Percentiles rank a stretch among this genome's conserved stretches.
These are phyloP conservation scores for Thinocorus orbignyianus DNA, from an alignment of 2,113 vertebrate genomes.

Conservation along the genomic window DNA sequence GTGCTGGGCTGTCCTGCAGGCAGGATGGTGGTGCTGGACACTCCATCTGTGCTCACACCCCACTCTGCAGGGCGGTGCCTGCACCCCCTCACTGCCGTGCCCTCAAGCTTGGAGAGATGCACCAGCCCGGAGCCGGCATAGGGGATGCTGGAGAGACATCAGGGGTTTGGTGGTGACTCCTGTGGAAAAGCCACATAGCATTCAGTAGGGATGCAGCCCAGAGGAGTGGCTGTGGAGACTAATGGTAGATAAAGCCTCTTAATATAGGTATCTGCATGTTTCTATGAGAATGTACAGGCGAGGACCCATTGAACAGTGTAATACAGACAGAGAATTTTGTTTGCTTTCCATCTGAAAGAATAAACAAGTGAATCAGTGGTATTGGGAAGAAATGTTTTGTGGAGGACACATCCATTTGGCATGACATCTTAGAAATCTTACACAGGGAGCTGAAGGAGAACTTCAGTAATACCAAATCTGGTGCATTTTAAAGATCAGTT, in stretches of 20 bases:
- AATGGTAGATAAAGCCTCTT: neutral
- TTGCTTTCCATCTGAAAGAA: neutral
- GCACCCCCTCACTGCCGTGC: fast-evolving
- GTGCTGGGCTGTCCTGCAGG: neutral
- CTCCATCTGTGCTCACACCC: fast-evolving
- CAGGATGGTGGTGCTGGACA: neutral
- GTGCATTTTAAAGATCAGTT: neutral
- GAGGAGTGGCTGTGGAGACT: neutral
- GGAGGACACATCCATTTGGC: neutral
- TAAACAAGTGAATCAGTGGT: neutral
- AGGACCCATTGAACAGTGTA: neutral
- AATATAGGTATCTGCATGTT: neutral
- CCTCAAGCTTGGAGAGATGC: neutral
- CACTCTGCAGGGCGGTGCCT: neutral
- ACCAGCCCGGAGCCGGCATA: fast-evolving
- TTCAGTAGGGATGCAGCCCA: neutral
- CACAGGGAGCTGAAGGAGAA: neutral
- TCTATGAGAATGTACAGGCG: neutral
- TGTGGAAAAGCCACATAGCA: neutral
- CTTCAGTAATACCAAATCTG: neutral
- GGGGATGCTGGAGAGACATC: neutral
- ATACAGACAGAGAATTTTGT: neutral
- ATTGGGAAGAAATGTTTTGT: neutral
- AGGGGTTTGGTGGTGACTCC: neutral
- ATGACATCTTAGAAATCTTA: neutral